Percentiles rank a stretch among this genome's conserved stretches.
These are phyloP conservation scores for Aproaerema taeniolella DNA, from an alignment of 2,888 invertebrate genomes.

Conservation along the genomic window DNA sequence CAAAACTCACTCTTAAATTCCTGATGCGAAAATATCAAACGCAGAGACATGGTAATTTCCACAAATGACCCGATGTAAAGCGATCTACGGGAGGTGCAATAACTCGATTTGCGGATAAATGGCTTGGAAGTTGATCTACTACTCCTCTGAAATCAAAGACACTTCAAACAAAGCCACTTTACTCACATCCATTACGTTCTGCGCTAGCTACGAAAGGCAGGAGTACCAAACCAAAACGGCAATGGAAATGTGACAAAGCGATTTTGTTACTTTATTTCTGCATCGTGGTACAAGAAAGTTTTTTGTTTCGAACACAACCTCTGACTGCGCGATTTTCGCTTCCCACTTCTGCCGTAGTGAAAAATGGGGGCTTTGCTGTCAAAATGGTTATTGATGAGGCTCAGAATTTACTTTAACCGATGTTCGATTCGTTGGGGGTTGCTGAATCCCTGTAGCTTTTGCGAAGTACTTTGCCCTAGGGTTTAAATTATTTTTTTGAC, in stretches of 20 bases:
- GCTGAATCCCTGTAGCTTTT: no score
- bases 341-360: constrained; percentile 44
- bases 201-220: constrained; percentile 16
- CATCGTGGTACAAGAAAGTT: constrained; percentile 41
- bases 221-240: constrained; percentile 47
- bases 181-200: constrained; percentile 53
- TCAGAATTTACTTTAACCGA: constrained; percentile 59
- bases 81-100: constrained; percentile 67
- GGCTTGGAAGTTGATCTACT: constrained; percentile 70
- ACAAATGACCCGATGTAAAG: constrained; percentile 67
- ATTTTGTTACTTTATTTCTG: constrained; percentile 47
- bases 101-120: constrained; percentile 73
- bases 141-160: constrained; percentile 33
- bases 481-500: no score
- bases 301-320: constrained; percentile 56
- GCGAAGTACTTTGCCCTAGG: no score
- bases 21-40: not conserved
- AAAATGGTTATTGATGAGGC: constrained; percentile 68
- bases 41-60: constrained; percentile 43
- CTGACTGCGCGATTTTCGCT: constrained; percentile 49
- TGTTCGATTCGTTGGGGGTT: constrained; percentile 60
- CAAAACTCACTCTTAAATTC: no score
- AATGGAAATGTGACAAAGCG: constrained; percentile 50
- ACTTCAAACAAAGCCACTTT: constrained; percentile 45
- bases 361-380: constrained; percentile 69